phyloP scores from a whole-genome alignment of 2,888 invertebrate species.

The Pterostichus niger region DNA sequence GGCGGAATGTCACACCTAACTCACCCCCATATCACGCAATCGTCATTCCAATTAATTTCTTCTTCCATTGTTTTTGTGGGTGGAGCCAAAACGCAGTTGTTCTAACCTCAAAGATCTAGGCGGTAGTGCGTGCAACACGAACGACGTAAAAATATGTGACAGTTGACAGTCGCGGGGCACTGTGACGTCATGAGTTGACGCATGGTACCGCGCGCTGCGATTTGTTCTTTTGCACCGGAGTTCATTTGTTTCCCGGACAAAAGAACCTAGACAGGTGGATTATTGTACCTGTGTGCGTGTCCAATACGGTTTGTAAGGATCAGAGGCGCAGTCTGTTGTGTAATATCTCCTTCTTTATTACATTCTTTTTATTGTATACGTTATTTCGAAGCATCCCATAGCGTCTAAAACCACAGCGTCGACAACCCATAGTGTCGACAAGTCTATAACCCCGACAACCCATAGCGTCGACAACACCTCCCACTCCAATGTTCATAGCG shows the following conservation, averaged over 20 bases:
- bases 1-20: slow-evolving; percentile 23
- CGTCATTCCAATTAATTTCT: slow-evolving; percentile 53
- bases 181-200: slow-evolving; percentile 59
- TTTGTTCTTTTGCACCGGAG: slow-evolving; percentile 61
- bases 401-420: no score
- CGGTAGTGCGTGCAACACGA: slow-evolving; percentile 35
- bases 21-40: slow-evolving; percentile 42
- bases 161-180: slow-evolving; percentile 46
- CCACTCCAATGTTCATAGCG: no score
- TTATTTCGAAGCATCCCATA: no score
- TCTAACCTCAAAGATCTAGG: slow-evolving; percentile 9
- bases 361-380: neutral
- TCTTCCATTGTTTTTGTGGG: slow-evolving; percentile 62
- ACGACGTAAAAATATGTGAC: slow-evolving; percentile 48
- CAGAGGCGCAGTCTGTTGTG: slow-evolving; percentile 6
- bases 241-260: slow-evolving; percentile 66
- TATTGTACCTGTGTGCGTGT: slow-evolving; percentile 55
- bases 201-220: slow-evolving; percentile 55
- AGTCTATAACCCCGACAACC: no score
- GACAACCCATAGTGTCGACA: no score
- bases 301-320: slow-evolving; percentile 23
- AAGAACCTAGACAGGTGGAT: slow-evolving; percentile 64
- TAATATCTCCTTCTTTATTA: slow-evolving; percentile 3
- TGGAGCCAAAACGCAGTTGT: slow-evolving; percentile 18
- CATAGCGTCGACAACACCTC: no score